Conservation (phyloP, 2,888 invertebrate genomes). For the Lucinisca nassula region DNA sequence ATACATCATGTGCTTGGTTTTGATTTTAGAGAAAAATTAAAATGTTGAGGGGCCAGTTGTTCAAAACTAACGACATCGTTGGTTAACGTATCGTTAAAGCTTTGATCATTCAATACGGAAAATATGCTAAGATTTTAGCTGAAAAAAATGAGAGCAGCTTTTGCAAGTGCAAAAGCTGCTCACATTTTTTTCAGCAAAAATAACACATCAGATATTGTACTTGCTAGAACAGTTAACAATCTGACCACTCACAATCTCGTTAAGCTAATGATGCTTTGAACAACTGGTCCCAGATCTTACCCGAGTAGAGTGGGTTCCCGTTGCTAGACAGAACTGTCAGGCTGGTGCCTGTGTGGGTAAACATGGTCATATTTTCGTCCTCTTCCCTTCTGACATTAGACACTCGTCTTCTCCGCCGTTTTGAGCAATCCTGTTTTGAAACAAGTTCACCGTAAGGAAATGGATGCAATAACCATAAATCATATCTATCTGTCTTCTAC, state of each 20-base stretch:
- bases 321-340: neutral
- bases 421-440: neutral
- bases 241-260: too few species aligned
- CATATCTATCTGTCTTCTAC: neutral
- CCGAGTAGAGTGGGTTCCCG: neutral
- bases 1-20: neutral
- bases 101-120: too few species aligned
- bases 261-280: too few species aligned
- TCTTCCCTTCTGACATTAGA: neutral
- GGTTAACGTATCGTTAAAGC: too few species aligned
- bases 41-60: neutral
- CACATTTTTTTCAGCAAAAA: too few species aligned
- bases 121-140: too few species aligned
- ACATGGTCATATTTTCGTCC: neutral
- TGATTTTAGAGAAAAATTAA: neutral
- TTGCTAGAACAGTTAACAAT: too few species aligned
- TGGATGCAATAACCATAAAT: neutral
- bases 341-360: neutral
- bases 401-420: neutral
- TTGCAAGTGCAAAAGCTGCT: too few species aligned
- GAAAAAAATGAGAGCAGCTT: too few species aligned
- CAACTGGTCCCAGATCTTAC: neutral
- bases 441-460: neutral
- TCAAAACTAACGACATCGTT: too few species aligned
- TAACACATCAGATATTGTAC: too few species aligned